phyloP scores from a whole-genome alignment of 2,888 invertebrate genomes.

The Tubulanus polymorphus region DNA sequence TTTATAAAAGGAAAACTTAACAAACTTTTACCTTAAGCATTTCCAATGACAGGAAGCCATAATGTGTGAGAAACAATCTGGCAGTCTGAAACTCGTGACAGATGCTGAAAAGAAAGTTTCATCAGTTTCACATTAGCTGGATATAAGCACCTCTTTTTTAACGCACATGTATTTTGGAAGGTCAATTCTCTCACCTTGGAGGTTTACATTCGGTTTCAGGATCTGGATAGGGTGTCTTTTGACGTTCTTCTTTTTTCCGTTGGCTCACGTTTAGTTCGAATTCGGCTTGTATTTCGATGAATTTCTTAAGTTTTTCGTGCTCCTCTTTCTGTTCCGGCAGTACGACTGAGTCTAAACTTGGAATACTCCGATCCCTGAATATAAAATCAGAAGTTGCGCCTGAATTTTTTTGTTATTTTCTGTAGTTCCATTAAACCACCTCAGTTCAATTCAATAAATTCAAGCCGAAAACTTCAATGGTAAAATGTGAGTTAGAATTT shows the following conservation, averaged over 20 bases:
- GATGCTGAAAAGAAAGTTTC: constrained; percentile 26
- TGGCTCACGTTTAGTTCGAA: constrained; percentile 44
- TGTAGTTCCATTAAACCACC: too few species aligned
- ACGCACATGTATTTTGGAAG: constrained; percentile 7
- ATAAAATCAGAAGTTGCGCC: constrained; percentile 8
- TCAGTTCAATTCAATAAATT: too few species aligned
- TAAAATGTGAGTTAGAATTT: neutral
- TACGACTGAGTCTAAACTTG: constrained; percentile 75
- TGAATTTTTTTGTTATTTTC: too few species aligned
- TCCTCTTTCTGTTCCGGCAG: constrained; percentile 59
- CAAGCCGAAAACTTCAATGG: too few species aligned
- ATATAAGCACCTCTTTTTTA: neutral
- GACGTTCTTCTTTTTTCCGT: constrained; percentile 31
- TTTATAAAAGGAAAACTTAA: too few species aligned
- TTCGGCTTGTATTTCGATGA: constrained; percentile 47
- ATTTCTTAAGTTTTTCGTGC: constrained; percentile 67
- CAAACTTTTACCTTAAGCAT: constrained; percentile 58
- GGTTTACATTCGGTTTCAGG: constrained; percentile 56
- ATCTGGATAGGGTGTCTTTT: constrained; percentile 47
- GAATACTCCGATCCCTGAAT: constrained; percentile 83
- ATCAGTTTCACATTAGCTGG: neutral
- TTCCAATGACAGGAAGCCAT: constrained; percentile 73
- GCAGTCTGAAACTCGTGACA: constrained; percentile 85
- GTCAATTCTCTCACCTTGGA: constrained; percentile 34
- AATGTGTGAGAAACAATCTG: constrained; percentile 88